phyloP scores from a whole-genome alignment of 2,888 invertebrate species.

The Drosophila borealis region DNA sequence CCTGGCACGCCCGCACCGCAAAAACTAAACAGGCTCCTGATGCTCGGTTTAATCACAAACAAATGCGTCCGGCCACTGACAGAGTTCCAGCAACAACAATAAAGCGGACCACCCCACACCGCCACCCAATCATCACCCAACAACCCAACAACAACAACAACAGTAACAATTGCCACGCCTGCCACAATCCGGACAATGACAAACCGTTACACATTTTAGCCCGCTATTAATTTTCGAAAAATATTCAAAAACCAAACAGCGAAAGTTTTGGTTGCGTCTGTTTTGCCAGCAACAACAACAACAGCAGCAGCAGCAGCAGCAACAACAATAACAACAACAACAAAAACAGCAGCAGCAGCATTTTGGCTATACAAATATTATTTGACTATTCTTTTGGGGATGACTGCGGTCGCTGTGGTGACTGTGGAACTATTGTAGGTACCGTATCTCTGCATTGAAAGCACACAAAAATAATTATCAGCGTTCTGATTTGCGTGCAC shows the following conservation, averaged over 20 bases:
- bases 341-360: slow-evolving; percentile 23
- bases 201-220: slow-evolving; percentile 70
- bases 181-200: slow-evolving; percentile 54
- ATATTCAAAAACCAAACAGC: slow-evolving; percentile 54
- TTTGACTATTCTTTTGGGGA: slow-evolving; percentile 27
- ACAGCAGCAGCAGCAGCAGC: slow-evolving; percentile 13
- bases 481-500: slow-evolving; percentile 46
- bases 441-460: slow-evolving; percentile 38
- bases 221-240: slow-evolving; percentile 75
- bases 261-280: slow-evolving; percentile 47
- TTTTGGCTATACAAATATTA: slow-evolving; percentile 53
- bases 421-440: slow-evolving; percentile 12
- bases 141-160: neutral
- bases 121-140: no score
- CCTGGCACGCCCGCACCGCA: slow-evolving; percentile 29
- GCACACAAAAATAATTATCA: slow-evolving; percentile 65
- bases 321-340: slow-evolving; percentile 16
- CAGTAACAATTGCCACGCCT: slow-evolving; percentile 1
- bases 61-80: slow-evolving; percentile 61
- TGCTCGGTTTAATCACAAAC: slow-evolving; percentile 74
- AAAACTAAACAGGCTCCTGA: slow-evolving; percentile 58
- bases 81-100: slow-evolving; percentile 35
- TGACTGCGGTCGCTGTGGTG: slow-evolving; percentile 1
- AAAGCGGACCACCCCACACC: neutral
- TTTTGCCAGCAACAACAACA: slow-evolving; percentile 30